These are phyloP conservation scores for Eunapius fragilis DNA, from an alignment of 37 sponge, comb jelly and placozoan species.

Conservation along the genomic window DNA sequence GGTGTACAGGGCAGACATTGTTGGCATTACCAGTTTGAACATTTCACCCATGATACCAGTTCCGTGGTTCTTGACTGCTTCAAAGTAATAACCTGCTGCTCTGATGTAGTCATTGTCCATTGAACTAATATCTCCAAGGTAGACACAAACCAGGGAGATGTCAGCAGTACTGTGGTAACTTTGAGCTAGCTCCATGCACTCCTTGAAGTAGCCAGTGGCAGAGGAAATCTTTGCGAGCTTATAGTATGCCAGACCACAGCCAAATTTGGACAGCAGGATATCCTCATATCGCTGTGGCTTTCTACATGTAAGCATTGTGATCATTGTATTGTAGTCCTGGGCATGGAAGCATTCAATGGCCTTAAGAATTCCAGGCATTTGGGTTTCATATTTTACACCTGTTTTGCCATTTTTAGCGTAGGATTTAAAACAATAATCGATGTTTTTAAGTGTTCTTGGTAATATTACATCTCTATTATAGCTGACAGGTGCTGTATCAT, in stretches of 20 bases:
- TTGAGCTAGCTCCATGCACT: background rate
- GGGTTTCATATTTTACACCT: background rate
- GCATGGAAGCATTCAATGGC: background rate
- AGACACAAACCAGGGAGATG: constrained; percentile 35
- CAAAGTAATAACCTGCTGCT: constrained; percentile 27
- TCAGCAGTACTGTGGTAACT: constrained; percentile 21
- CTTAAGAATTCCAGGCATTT: background rate
- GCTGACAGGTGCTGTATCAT: too few relatives aligned
- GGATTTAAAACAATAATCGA: too few relatives aligned
- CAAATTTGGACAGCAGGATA: background rate
- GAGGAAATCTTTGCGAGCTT: background rate
- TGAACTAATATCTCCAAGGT: constrained; percentile 59
- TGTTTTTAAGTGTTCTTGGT: too few relatives aligned
- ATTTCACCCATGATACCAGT: constrained; percentile 11
- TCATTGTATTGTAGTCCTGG: background rate
- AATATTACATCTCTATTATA: too few relatives aligned
- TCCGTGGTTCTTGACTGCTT: constrained; percentile 17
- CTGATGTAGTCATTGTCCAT: constrained; percentile 6
- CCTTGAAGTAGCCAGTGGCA: background rate
- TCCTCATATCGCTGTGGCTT: background rate
- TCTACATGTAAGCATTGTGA: background rate
- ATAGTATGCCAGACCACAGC: background rate
- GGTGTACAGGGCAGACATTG: constrained; percentile 34
- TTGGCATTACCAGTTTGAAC: constrained; percentile 25
- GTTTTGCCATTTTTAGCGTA: background rate